Percentiles rank a stretch among this genome's conserved stretches.
Evolutionary conservation across 2,113 vertebrate species (phyloP).

Genomic region (Alethe diademata): DNA sequence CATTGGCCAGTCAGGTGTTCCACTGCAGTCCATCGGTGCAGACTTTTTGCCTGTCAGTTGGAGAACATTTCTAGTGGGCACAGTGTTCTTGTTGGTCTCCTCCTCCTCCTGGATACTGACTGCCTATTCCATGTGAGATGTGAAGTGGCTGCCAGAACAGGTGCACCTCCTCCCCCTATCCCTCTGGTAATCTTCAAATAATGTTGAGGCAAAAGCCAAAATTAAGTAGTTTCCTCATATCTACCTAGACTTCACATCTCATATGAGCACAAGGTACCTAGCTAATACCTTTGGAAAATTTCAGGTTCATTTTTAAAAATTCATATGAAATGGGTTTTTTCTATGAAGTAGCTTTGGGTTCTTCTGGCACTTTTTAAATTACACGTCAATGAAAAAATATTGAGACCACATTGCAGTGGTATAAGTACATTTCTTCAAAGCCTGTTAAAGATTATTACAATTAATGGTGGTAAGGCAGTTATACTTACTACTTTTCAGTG

Average conservation of each 20-base stretch:
- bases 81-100: background rate
- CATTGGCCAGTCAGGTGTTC: background rate
- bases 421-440: background rate
- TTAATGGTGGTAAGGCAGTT: background rate
- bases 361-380: background rate
- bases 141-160: background rate
- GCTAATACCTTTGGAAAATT: background rate
- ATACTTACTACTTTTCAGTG: background rate
- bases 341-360: background rate
- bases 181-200: background rate
- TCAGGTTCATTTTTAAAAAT: background rate
- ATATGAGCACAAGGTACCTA: background rate
- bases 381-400: background rate
- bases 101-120: background rate
- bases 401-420: background rate
- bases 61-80: background rate
- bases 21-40: background rate
- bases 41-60: background rate
- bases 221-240: background rate
- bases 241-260: background rate
- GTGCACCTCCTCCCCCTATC: too few relatives aligned
- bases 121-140: fast-evolving
- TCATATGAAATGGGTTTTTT: background rate
- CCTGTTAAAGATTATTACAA: background rate
- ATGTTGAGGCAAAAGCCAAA: background rate